A percentile compares a stretch with the other conserved stretches of the same genome.
phyloP scores from a whole-genome alignment of 1,140 invertebrate species.

The Drosophila nigromelanica region DNA sequence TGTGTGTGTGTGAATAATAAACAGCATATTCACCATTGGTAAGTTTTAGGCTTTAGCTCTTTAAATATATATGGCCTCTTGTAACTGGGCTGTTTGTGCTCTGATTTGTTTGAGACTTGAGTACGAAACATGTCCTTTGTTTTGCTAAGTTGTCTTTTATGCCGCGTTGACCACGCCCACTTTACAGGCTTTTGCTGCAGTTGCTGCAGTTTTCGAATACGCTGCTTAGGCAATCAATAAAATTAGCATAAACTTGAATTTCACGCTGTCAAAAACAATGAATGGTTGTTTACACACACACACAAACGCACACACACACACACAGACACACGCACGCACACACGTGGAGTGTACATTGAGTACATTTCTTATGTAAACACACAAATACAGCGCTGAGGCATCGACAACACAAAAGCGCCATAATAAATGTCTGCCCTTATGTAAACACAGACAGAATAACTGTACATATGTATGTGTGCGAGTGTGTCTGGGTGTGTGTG shows the following conservation, averaged over 20 bases:
- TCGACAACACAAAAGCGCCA: conserved; percentile 43
- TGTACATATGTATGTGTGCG: background rate
- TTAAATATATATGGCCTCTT: background rate
- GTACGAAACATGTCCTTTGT: background rate
- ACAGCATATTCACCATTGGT: conserved; percentile 2
- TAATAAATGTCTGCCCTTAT: conserved; percentile 66
- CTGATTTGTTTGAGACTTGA: conserved; percentile 5
- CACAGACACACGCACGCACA: background rate
- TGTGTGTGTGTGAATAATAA: conserved; percentile 13
- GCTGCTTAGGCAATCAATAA: conserved; percentile 60
- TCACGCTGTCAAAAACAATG: conserved; percentile 66
- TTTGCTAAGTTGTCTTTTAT: background rate
- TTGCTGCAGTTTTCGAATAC: background rate
- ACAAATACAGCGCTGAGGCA: conserved; percentile 10
- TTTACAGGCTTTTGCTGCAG: conserved; percentile 4
- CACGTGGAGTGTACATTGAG: conserved; percentile 1
- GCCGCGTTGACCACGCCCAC: conserved; percentile 22
- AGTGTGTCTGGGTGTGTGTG: conserved; percentile 7
- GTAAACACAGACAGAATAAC: conserved; percentile 45
- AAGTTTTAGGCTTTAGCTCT: background rate
- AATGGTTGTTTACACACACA: conserved; percentile 22
- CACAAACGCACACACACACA: conserved; percentile 1
- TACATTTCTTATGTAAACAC: conserved; percentile 39
- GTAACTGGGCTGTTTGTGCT: background rate
- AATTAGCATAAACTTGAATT: conserved; percentile 75